Evolutionary conservation across 2,888 invertebrate species (phyloP), one percentile per base, ranked within the genome.

Genomic region (Lutraria lutraria): DNA sequence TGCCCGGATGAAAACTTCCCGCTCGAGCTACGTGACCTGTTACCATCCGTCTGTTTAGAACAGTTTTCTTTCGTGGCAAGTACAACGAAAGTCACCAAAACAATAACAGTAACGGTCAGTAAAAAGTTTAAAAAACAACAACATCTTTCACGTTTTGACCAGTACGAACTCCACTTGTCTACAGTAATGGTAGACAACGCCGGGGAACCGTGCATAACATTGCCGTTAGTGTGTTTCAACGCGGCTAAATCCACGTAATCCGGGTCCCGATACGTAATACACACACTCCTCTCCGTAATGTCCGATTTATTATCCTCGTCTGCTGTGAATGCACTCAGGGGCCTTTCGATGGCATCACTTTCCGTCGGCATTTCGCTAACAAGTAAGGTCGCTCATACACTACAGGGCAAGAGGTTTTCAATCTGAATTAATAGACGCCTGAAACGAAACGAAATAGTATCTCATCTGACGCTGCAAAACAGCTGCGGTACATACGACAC

Each of bases 101-200:
- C 90, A 56, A 84, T 87, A 8, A 90, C 81, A 13, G 86, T 31
- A 25, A 89, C 90, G 29, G 89, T 86, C 52, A 91, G 53, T 6
- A 91, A 63, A 84, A 90, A 92, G 81, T 92, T 92, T 82, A 89
- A 88, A 25, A 92, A 92, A 81, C 92, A 92, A 60, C 92, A 92
- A 80, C 92, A 92, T 31, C 92, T 53, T 54, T 92, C 92, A 6
- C 92, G 34, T 82, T 76, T 89, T 4, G 92, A 89, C 92, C 92
- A 92, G 84, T 92, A 92, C 2, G 92, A 90, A 31, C 90, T 90
- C 92, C 92, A 92, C 68, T 87, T 90, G 31, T 91, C 91, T 1
- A 88, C 87, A 1, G 87, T 87, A 8, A 86, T 81, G 16, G 90
- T 81, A 0, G 92, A 92, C 16, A 86, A 72, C 4, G 43, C 88